Conservation (phyloP, 2,888 invertebrate genomes). For the Oeneis ivallda region DNA sequence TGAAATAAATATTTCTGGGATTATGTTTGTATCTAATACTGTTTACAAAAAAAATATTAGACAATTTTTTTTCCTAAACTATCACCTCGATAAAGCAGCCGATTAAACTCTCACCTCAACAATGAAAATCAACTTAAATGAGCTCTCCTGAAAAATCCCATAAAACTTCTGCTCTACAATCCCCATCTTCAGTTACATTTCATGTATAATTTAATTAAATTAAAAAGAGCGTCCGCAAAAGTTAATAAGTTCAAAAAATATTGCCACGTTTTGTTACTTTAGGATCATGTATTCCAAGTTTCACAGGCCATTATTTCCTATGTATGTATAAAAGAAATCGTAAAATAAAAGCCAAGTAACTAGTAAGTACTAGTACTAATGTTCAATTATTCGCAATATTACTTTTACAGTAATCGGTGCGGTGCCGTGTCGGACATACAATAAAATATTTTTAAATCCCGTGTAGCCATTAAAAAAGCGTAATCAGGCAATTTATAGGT, state of each 20-base stretch:
- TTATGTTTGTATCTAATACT: too few relatives aligned
- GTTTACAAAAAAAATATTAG: too few relatives aligned
- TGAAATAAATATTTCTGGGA: too few relatives aligned
- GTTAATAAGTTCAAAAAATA: background rate
- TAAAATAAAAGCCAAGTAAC: slow-evolving; percentile 14
- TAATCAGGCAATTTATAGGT: slow-evolving; percentile 75
- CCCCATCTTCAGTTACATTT: too few relatives aligned
- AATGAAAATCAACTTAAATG: too few relatives aligned
- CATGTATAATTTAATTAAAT: too few relatives aligned
- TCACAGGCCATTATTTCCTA: slow-evolving; percentile 9
- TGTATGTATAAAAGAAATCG: slow-evolving; percentile 1
- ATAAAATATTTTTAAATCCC: slow-evolving; percentile 66
- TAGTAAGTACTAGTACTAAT: slow-evolving; percentile 10
- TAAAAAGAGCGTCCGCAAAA: too few relatives aligned
- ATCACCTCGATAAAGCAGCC: too few relatives aligned
- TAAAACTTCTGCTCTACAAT: too few relatives aligned
- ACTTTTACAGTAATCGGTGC: slow-evolving; percentile 28
- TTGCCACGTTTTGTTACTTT: background rate
- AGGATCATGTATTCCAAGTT: slow-evolving; percentile 7
- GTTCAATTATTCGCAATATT: slow-evolving; percentile 31
- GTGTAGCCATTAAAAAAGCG: slow-evolving; percentile 71
- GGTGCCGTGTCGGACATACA: slow-evolving; percentile 48
- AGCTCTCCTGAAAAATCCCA: too few relatives aligned
- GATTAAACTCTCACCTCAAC: too few relatives aligned
- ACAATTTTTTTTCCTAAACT: too few relatives aligned